phyloP scores from a whole-genome alignment of 2,888 invertebrate genomes.

The Catocala sponsa region DNA sequence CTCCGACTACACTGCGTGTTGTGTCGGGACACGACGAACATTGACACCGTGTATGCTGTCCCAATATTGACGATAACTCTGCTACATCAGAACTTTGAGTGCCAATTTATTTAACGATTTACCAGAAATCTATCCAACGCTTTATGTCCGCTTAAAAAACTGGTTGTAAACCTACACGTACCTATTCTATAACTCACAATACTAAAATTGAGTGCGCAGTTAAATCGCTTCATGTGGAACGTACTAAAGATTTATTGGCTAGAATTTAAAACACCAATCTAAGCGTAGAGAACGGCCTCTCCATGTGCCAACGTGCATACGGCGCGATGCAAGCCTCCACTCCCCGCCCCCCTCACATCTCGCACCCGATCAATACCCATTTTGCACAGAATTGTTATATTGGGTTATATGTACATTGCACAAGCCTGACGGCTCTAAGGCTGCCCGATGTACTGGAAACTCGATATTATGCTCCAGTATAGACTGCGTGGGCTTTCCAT shows the following conservation, averaged over 20 bases:
- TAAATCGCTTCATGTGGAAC: constrained; percentile 36
- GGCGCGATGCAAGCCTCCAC: constrained; percentile 33
- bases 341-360: constrained; percentile 27
- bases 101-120: constrained; percentile 8
- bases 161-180: constrained; percentile 6
- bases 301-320: constrained; percentile 34
- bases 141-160: constrained; percentile 10
- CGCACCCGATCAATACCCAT: constrained; percentile 52
- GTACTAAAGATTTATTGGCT: constrained; percentile 39
- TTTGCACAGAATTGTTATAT: constrained; percentile 51
- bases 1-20: too few species aligned
- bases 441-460: constrained; percentile 47
- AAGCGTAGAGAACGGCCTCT: constrained; percentile 24
- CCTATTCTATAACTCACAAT: constrained; percentile 17
- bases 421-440: constrained; percentile 27
- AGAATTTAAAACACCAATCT: constrained; percentile 38
- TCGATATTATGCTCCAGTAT: constrained; percentile 42
- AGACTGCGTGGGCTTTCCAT: constrained; percentile 46
- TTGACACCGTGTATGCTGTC: too few species aligned
- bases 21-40: too few species aligned
- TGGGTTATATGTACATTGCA: constrained; percentile 37
- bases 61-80: not conserved
- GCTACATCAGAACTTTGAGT: not conserved
- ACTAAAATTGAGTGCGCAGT: constrained; percentile 32
- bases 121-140: not conserved